Evolutionary conservation across 2,113 vertebrate species (phyloP).

Genomic region (Patagioenas fasciata): DNA sequence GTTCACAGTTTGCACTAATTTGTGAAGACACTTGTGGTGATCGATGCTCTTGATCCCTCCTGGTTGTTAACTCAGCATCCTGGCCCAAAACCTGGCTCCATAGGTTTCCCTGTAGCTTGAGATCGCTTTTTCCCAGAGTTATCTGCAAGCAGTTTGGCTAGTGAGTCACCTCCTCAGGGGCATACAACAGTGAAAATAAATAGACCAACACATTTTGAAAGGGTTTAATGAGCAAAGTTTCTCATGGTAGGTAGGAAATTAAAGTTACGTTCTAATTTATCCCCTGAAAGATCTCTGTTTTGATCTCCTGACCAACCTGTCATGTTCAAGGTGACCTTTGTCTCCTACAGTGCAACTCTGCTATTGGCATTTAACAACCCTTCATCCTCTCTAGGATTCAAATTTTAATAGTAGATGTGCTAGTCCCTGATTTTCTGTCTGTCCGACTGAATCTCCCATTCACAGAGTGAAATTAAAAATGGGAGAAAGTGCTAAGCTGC

Average conservation of each 20-base stretch:
- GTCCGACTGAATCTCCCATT: background rate
- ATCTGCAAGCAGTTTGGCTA: background rate
- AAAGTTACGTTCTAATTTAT: background rate
- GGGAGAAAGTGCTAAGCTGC: background rate
- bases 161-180: accelerated
- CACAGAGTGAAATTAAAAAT: background rate
- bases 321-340: background rate
- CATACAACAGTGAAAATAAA: background rate
- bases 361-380: background rate
- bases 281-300: background rate
- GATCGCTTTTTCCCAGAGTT: background rate
- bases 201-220: background rate
- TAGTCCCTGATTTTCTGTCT: background rate
- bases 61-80: background rate
- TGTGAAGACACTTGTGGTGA: background rate
- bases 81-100: background rate
- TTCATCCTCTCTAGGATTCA: background rate
- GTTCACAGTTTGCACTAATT: background rate
- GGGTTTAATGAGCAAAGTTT: background rate
- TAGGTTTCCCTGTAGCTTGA: background rate
- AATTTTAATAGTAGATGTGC: background rate
- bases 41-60: background rate
- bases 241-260: background rate
- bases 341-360: background rate
- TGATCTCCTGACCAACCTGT: background rate